Percentiles rank a stretch among this genome's conserved stretches.
Conservation (phyloP, 2,113 vertebrate species). For the Psittacus erithacus region DNA sequence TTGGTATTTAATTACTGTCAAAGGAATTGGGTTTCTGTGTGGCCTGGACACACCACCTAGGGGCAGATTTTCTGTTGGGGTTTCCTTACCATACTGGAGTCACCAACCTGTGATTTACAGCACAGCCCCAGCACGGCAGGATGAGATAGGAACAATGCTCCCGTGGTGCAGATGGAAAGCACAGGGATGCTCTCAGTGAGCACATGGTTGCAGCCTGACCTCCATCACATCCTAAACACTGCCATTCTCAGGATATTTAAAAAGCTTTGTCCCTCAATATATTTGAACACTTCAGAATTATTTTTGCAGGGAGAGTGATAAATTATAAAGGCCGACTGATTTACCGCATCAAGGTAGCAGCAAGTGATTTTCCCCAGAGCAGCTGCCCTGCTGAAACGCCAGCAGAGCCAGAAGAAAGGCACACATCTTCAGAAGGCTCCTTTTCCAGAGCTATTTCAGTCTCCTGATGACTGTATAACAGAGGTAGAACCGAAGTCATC, state of each 20-base stretch:
- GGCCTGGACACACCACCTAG: background rate
- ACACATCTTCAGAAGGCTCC: constrained; percentile 10
- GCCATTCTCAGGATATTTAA: background rate
- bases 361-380: constrained; percentile 22
- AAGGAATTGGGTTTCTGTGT: background rate
- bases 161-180: fast-evolving
- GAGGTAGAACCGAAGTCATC: constrained; percentile 32
- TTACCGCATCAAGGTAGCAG: constrained; percentile 4
- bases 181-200: fast-evolving
- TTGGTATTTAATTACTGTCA: background rate
- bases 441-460: constrained; percentile 35
- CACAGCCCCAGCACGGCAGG: background rate
- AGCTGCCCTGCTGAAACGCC: background rate
- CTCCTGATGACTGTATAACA: constrained; percentile 32
- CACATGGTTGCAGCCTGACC: fast-evolving
- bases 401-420: background rate
- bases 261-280: background rate
- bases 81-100: background rate
- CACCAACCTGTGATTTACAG: background rate
- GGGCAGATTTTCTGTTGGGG: background rate
- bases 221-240: background rate
- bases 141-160: background rate
- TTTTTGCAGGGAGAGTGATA: background rate
- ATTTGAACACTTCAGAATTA: background rate
- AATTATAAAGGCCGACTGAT: constrained; percentile 15